Evolutionary conservation across 2,888 invertebrate genomes (phyloP), one percentile per base, ranked within the genome.

Genomic region (Lottia gigantea): DNA sequence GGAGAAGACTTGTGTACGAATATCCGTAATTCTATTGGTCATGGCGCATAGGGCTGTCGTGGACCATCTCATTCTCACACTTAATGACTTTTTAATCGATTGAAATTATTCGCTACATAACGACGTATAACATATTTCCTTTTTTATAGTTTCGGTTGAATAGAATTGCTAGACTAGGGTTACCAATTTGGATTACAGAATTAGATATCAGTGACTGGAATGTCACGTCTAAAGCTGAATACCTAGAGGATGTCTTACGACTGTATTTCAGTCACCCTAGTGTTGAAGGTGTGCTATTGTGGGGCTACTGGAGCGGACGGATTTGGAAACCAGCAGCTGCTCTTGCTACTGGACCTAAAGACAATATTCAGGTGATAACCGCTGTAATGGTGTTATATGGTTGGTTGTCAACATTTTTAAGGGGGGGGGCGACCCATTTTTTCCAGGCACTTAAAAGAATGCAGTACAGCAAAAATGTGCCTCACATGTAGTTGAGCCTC

Each of bases 141-240:
- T 55, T 11, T 55, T 69, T 70, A 0, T 64, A 81, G 81, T 74
- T 72, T 45, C 67, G 76, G 0, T 63, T 81, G 0, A 79, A 80
- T 67, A 73, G 63, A 15, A 67, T 81, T 0, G 76, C 80, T 1
- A 73, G 77, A 31, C 73, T 76, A 11, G 80, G 79, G 4, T 67
- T 81, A 7, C 80, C 80, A 0, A 73, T 82, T 26, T 81, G 80
- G 80, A 78, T 81, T 12, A 81, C 82, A 25, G 82, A 82, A 67
- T 71, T 82, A 40, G 72, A 78, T 23, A 65, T 80, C 4, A 65
- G 66, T 0, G 72, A 74, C 11, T 19, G 66, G 0, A 71, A 79
- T 47, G 76, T 67, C n/a, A 66, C 70, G 40, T 64, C 71, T 23
- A 76, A 75, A 64, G 80, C 80, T 6, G 47, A 63, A 1, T 64